Percentiles rank a stretch among this genome's conserved stretches.
phyloP scores from a whole-genome alignment of 2,888 invertebrate species.

The Volucella inanis region DNA sequence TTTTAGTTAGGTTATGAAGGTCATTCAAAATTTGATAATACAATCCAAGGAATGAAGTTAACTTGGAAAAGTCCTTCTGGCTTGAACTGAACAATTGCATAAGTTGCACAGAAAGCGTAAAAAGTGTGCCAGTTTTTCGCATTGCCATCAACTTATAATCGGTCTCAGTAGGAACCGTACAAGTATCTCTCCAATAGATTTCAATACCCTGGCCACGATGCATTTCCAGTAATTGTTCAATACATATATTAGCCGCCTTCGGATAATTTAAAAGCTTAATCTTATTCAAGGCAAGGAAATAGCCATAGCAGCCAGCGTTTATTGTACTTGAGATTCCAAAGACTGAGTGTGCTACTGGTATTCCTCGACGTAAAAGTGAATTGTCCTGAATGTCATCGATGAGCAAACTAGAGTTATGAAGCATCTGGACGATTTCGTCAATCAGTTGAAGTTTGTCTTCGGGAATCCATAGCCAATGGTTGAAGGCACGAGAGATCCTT shows the following conservation, averaged over 20 bases:
- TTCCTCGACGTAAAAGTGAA: slow-evolving; percentile 94
- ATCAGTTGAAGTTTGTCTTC: slow-evolving; percentile 91
- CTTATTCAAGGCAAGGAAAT: slow-evolving; percentile 94
- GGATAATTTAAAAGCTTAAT: slow-evolving; percentile 92
- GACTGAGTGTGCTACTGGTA: slow-evolving; percentile 97
- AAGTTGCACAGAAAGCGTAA: slow-evolving; percentile 95
- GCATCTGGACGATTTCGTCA: slow-evolving; percentile 95
- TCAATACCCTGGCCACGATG: slow-evolving; percentile 99
- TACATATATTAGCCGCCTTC: slow-evolving; percentile 91
- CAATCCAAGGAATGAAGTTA: slow-evolving; percentile 93
- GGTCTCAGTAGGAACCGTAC: slow-evolving; percentile 95
- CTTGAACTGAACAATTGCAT: slow-evolving; percentile 97
- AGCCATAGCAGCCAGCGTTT: slow-evolving; percentile 96
- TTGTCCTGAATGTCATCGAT: slow-evolving; percentile 99
- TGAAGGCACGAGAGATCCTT: slow-evolving; percentile 94
- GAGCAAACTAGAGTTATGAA: slow-evolving; percentile 98
- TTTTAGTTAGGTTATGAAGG: slow-evolving; percentile 93
- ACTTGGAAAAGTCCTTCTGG: slow-evolving; percentile 91
- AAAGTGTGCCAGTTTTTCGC: slow-evolving; percentile 96
- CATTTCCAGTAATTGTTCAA: slow-evolving; percentile 94
- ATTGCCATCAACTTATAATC: slow-evolving; percentile 97
- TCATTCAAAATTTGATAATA: slow-evolving; percentile 99
- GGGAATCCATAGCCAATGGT: slow-evolving; percentile 96
- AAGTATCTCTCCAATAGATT: slow-evolving; percentile 98
- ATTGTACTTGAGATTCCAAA: slow-evolving; percentile 97